Conservation (phyloP, 2,113 vertebrate species). For the Romanogobio albipinnatus region DNA sequence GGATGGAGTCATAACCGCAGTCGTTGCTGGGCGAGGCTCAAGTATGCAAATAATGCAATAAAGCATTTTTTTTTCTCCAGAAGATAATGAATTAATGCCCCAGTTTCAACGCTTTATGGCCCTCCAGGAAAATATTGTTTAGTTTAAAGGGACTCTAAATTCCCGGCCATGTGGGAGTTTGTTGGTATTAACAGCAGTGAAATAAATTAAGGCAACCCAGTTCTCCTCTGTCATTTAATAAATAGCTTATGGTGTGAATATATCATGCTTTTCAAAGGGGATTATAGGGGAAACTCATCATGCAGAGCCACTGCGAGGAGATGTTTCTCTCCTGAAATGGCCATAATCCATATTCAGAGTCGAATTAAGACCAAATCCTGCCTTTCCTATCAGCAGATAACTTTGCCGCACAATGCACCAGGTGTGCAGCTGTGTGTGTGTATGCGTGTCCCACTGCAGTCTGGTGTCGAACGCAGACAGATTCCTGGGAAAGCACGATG, state of each 20-base stretch:
- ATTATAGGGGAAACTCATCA: background rate
- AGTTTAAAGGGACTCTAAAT: constrained; percentile 13
- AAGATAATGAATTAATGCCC: background rate
- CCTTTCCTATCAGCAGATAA: constrained; percentile 18
- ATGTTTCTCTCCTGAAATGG: background rate
- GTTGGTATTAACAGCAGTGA: background rate
- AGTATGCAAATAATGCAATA: constrained; percentile 16
- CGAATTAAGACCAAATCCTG: background rate
- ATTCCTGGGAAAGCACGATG: constrained; percentile 41
- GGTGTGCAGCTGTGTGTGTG: constrained; percentile 25
- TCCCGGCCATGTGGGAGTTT: background rate
- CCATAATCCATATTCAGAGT: background rate
- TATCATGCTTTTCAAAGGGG: constrained; percentile 2
- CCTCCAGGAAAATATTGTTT: background rate
- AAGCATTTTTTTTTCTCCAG: background rate
- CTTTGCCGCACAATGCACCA: constrained; percentile 22
- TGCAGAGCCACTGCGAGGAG: background rate
- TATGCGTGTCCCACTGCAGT: constrained; percentile 51
- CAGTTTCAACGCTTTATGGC: background rate
- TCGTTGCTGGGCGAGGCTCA: constrained; percentile 1
- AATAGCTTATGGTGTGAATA: constrained; percentile 6
- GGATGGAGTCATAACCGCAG: background rate
- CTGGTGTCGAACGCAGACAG: constrained; percentile 42
- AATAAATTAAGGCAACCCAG: background rate
- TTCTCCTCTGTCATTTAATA: background rate